phyloP scores from a whole-genome alignment of 2,797 vertebrate genomes.

The Sebastes cheni region DNA sequence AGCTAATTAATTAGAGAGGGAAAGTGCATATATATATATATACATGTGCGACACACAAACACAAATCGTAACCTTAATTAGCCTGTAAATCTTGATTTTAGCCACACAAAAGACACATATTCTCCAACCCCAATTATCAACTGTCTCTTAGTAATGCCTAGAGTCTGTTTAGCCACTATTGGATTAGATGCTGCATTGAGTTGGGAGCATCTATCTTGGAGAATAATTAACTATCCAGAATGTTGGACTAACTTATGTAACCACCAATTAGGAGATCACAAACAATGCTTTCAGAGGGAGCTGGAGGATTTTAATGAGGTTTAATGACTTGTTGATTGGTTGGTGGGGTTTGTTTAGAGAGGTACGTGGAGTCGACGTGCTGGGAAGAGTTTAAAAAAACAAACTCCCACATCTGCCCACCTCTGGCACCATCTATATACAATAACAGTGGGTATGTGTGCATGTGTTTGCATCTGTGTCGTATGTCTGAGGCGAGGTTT shows the following conservation, averaged over 20 bases:
- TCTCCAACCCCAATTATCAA: slow-evolving; percentile 44
- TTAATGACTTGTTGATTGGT: slow-evolving; percentile 63
- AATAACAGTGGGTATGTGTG: slow-evolving; percentile 2
- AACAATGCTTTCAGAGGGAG: slow-evolving; percentile 60
- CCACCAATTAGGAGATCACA: slow-evolving; percentile 73
- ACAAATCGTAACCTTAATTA: slow-evolving; percentile 11
- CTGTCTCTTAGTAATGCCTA: slow-evolving; percentile 47
- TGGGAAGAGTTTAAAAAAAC: slow-evolving; percentile 30
- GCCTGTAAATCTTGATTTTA: slow-evolving; percentile 5
- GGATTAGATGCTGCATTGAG: slow-evolving; percentile 51
- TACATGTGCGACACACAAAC: background rate
- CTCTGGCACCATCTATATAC: slow-evolving; percentile 6
- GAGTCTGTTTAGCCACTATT: slow-evolving; percentile 57
- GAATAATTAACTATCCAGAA: slow-evolving; percentile 72
- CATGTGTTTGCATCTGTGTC: background rate
- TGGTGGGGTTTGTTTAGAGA: slow-evolving; percentile 52
- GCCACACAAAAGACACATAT: background rate
- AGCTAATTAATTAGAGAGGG: background rate
- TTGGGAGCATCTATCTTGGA: slow-evolving; percentile 53
- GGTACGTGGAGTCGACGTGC: slow-evolving; percentile 34
- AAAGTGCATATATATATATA: background rate
- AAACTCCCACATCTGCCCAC: slow-evolving; percentile 3
- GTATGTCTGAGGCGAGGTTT: background rate
- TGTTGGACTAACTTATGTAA: slow-evolving; percentile 75
- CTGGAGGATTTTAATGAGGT: slow-evolving; percentile 62